phyloP scores from a whole-genome alignment of 1,140 invertebrate genomes.

The Tachypleus tridentatus region DNA sequence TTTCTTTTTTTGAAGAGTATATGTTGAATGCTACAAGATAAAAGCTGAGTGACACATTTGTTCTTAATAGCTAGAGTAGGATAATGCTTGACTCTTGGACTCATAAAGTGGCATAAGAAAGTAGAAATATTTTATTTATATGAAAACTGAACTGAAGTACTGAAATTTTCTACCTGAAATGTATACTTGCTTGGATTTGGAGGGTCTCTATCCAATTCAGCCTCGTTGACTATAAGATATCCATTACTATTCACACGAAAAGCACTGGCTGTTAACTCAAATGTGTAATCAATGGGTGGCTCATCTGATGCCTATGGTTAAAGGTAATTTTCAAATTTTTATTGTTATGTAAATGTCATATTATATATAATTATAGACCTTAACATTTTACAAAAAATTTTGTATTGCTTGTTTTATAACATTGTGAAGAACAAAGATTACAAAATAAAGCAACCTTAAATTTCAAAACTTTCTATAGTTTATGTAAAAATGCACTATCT shows the following conservation, averaged over 20 bases:
- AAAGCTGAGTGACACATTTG: too few species aligned
- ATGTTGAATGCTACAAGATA: too few species aligned
- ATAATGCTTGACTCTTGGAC: too few species aligned
- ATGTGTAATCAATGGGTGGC: slow-evolving; percentile 56
- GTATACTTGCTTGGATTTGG: slow-evolving; percentile 69
- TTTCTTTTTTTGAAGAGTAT: too few species aligned
- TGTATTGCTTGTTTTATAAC: neutral
- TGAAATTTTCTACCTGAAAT: slow-evolving; percentile 47
- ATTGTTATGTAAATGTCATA: slow-evolving; percentile 16
- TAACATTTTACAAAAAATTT: neutral
- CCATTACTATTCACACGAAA: slow-evolving; percentile 64
- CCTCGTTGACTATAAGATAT: slow-evolving; percentile 60
- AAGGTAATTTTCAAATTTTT: slow-evolving; percentile 12
- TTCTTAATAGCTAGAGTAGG: too few species aligned
- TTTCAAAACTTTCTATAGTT: too few species aligned
- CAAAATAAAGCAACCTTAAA: too few species aligned
- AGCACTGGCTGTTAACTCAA: slow-evolving; percentile 69
- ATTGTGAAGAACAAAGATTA: neutral
- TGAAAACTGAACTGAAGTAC: slow-evolving; percentile 3
- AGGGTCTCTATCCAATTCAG: slow-evolving; percentile 71
- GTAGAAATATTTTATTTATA: neutral
- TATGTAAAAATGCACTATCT: too few species aligned
- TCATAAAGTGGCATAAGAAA: slow-evolving; percentile 4
- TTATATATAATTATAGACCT: neutral
- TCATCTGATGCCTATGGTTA: slow-evolving; percentile 45